Evolutionary conservation across 2,113 vertebrate species (phyloP).

Genomic region (Notiomystis cincta): DNA sequence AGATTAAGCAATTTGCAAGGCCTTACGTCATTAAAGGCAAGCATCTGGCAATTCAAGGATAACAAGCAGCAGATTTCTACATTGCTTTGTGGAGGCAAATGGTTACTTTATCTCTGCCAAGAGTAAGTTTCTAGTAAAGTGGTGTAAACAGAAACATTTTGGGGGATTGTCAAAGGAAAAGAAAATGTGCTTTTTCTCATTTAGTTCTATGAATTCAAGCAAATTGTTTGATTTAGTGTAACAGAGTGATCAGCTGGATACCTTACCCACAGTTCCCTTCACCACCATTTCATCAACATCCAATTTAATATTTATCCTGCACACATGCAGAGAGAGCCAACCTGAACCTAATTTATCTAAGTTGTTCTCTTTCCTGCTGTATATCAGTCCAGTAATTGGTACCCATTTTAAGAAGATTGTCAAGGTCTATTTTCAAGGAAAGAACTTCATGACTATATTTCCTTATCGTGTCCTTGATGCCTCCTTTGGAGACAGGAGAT

Average conservation of each 20-base stretch:
- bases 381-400: conserved; percentile 58
- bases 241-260: conserved; percentile 49
- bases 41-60: conserved; percentile 66
- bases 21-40: conserved; percentile 64
- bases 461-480: neutral
- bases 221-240: conserved; percentile 67
- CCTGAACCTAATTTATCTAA: conserved; percentile 67
- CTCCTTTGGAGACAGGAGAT: conserved; percentile 22
- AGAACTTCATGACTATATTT: conserved; percentile 53
- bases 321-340: conserved; percentile 39
- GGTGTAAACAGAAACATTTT: conserved; percentile 66
- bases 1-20: conserved; percentile 60
- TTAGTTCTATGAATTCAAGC: conserved; percentile 53
- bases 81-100: conserved; percentile 64
- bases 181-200: neutral
- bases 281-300: conserved; percentile 46
- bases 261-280: conserved; percentile 33
- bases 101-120: conserved; percentile 72
- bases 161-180: conserved; percentile 18
- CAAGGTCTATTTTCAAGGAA: conserved; percentile 55
- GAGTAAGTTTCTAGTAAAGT: conserved; percentile 67
- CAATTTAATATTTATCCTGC: conserved; percentile 62
- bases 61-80: conserved; percentile 73
- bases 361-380: conserved; percentile 60
- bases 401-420: conserved; percentile 65